Evolutionary conservation across 2,888 invertebrate genomes (phyloP).

Genomic region (Torymus aiolomorphi): DNA sequence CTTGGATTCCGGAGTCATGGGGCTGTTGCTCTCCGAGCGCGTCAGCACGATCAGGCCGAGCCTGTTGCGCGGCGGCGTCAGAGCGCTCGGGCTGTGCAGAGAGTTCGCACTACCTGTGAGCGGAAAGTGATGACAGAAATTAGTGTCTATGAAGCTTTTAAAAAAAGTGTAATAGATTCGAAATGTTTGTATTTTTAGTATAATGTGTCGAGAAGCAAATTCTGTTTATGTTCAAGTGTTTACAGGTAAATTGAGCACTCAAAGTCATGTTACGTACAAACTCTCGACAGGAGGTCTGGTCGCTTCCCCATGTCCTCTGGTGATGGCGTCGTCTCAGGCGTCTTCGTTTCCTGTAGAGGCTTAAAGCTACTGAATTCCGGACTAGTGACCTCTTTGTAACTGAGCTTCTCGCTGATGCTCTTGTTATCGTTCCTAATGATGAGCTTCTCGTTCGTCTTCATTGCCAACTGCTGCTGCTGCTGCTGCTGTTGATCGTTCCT

Average conservation of each 20-base stretch:
- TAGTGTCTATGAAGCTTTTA: too few relatives aligned
- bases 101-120: conserved; percentile 78
- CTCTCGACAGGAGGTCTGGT: conserved; percentile 73
- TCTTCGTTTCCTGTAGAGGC: conserved; percentile 68
- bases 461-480: conserved; percentile 50
- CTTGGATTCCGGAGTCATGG: conserved; percentile 76
- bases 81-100: conserved; percentile 75
- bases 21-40: conserved; percentile 72
- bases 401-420: conserved; percentile 68
- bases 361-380: conserved; percentile 74
- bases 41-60: conserved; percentile 68
- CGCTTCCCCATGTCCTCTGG: conserved; percentile 65
- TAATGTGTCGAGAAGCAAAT: too few relatives aligned
- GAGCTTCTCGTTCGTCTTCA: conserved; percentile 66
- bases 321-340: conserved; percentile 55
- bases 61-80: conserved; percentile 72
- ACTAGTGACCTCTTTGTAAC: conserved; percentile 71
- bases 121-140: neutral
- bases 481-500: conserved; percentile 58
- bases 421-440: conserved; percentile 69
- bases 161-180: too few relatives aligned
- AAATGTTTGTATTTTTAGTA: too few relatives aligned
- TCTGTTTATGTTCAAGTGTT: too few relatives aligned
- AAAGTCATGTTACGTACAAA: conserved; percentile 67
- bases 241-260: neutral